These are phyloP conservation scores for Gephyroberyx darwinii DNA, from an alignment of 2,797 vertebrate genomes.

Conservation along the genomic window DNA sequence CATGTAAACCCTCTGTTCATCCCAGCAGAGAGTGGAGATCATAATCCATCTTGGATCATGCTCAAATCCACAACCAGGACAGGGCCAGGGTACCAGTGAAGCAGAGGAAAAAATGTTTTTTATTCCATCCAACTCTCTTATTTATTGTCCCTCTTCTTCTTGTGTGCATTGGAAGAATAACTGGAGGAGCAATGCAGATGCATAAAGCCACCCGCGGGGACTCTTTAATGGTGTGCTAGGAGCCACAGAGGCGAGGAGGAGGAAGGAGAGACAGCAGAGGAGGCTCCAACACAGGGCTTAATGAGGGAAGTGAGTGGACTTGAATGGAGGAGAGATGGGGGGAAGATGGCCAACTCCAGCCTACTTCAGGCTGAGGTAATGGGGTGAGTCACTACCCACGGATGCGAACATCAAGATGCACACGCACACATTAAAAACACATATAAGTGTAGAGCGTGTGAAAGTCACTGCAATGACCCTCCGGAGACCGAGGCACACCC, in stretches of 20 bases:
- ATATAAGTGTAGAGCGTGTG: constrained; percentile 34
- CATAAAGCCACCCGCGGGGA: constrained; percentile 60
- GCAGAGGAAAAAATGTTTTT: constrained; percentile 4
- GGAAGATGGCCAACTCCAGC: constrained; percentile 45
- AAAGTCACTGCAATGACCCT: constrained; percentile 43
- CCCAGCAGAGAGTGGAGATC: constrained; percentile 51
- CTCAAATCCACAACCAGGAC: constrained; percentile 40
- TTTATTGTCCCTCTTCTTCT: constrained; percentile 26
- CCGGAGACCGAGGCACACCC: constrained; percentile 52
- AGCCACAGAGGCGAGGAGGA: constrained; percentile 51
- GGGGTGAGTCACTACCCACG: constrained; percentile 63
- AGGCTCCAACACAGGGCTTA: constrained; percentile 47
- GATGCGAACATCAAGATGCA: constrained; percentile 37
- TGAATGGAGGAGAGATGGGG: constrained; percentile 61
- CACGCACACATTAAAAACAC: constrained; percentile 48
- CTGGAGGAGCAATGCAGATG: constrained; percentile 44
- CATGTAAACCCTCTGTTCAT: constrained; percentile 29
- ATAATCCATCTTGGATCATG: constrained; percentile 44
- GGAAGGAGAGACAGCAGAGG: constrained; percentile 42
- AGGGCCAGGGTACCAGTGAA: constrained; percentile 31
- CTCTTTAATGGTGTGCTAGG: constrained; percentile 57
- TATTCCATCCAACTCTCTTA: constrained; percentile 33
- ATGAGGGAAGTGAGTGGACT: constrained; percentile 60
- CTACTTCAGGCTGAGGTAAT: constrained; percentile 54
- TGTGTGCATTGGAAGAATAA: constrained; percentile 45